Evolutionary conservation across 1,140 invertebrate genomes (phyloP).

Genomic region (Vanessa atalanta): DNA sequence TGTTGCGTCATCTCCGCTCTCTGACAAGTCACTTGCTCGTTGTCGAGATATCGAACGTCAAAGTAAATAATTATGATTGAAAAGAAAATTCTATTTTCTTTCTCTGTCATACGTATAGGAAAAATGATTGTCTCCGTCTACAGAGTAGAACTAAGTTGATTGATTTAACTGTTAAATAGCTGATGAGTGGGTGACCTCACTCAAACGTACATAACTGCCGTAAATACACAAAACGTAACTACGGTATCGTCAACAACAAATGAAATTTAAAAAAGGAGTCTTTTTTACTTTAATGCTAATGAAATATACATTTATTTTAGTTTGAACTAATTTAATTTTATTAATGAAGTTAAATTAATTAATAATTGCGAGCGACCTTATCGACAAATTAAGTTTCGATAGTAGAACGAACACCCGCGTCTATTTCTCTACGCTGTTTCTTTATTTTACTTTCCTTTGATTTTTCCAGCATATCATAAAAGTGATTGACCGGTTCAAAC

Average conservation of each 20-base stretch:
- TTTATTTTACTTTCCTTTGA: slow-evolving; percentile 33
- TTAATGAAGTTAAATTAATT: not conserved
- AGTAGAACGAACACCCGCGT: slow-evolving; percentile 2
- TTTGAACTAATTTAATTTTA: not conserved
- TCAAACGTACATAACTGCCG: no score
- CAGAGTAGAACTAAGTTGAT: no score
- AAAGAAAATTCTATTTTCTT: no score
- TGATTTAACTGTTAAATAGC: no score
- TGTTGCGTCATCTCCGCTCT: no score
- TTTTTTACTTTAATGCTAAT: not conserved
- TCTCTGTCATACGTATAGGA: no score
- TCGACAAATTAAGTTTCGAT: slow-evolving; percentile 11
- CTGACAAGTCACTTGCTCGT: no score
- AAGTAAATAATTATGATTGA: no score
- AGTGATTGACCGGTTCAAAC: slow-evolving; percentile 55
- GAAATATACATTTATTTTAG: not conserved
- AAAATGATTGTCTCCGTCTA: no score
- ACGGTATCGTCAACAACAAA: not conserved
- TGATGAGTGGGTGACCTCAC: no score
- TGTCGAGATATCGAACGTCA: no score
- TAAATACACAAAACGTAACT: no score
- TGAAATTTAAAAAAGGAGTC: not conserved
- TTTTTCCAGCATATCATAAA: slow-evolving; percentile 50
- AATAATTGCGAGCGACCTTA: not conserved
- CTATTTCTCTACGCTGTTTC: not conserved